Evolutionary conservation across 2,888 invertebrate species (phyloP), one percentile per base, ranked within the genome.

Genomic region (Protophormia terraenovae): DNA sequence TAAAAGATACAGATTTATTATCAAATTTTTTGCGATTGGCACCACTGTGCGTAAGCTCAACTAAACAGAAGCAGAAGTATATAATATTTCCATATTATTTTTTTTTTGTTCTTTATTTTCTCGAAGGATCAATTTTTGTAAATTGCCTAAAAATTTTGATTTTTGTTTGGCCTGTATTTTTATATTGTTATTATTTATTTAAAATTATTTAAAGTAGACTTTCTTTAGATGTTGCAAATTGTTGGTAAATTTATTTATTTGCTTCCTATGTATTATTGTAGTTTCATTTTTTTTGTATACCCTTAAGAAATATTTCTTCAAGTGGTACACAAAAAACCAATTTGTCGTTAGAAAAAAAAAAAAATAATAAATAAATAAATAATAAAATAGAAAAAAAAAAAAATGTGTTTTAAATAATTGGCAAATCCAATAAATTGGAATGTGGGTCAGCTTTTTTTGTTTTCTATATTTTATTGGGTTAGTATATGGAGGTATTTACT

Each of bases 281-380:
- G 41, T 7, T 62, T 62, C 12, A 22, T n/a, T 53, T 5, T 19
- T 10, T 27, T 27, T 29, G 10, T 27, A 66, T 66, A 16, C 29
- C 69, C 53, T 53, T 35, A 69, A 69, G 69, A 69, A 69, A 67
- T 19, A 67, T 67, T 47, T 67, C 14, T 29, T 47, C 27, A 3
- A 64, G 64, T 64, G 29, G 16, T 69, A 69, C 50, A 53, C 22
- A 50, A 35, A 50, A 69, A 22, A 7, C 14, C 16, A 47, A 67
- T 47, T 45, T 45, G 7, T 5, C 27, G 6, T 29, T 29, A n/a
- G 7, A 29, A 19, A 47, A 1, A 16, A 32, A 8, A 27, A 14
- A 38, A 38, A 6, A 1, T n/a, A 35, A n/a, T n/a, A n/a, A 12
- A 3, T 47, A n/a, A n/a, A 2, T 19, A 16, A 5, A 8, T 38